Evolutionary conservation across 1,140 invertebrate genomes (phyloP).

Genomic region (Palaemon carinicauda): DNA sequence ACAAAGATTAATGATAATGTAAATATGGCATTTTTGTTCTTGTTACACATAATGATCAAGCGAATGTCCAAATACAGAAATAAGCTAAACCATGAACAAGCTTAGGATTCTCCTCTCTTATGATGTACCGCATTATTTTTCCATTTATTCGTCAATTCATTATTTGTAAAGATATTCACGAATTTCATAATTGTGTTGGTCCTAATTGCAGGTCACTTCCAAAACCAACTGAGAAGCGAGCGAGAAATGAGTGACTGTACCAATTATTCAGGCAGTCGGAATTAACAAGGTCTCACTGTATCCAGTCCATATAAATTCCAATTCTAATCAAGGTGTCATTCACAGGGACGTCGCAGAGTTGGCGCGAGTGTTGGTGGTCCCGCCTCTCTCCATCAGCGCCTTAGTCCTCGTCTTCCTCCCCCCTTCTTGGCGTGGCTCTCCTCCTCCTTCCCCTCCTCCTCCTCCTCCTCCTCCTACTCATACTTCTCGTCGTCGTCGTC

Average conservation of each 20-base stretch:
- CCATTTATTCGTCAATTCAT: too few species aligned
- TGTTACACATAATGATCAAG: too few species aligned
- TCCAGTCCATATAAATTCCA: slow-evolving; percentile 37
- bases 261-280: not conserved
- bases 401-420: not conserved
- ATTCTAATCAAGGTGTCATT: slow-evolving; percentile 39
- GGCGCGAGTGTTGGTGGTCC: not conserved
- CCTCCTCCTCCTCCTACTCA: not conserved
- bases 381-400: not conserved
- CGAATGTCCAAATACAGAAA: too few species aligned
- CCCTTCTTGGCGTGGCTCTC: not conserved
- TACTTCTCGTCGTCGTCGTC: not conserved
- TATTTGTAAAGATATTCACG: too few species aligned
- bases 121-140: too few species aligned
- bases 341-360: not conserved
- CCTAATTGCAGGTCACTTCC: too few species aligned
- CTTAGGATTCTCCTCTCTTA: too few species aligned
- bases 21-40: too few species aligned
- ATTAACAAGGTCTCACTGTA: slow-evolving; percentile 13
- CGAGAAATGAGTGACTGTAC: not conserved
- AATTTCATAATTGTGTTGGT: too few species aligned
- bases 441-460: not conserved
- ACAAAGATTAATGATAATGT: too few species aligned
- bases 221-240: not conserved
- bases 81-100: too few species aligned